Base-by-base conservation (phyloP, 2,888 invertebrate species). In the Pteria penguin region DNA sequence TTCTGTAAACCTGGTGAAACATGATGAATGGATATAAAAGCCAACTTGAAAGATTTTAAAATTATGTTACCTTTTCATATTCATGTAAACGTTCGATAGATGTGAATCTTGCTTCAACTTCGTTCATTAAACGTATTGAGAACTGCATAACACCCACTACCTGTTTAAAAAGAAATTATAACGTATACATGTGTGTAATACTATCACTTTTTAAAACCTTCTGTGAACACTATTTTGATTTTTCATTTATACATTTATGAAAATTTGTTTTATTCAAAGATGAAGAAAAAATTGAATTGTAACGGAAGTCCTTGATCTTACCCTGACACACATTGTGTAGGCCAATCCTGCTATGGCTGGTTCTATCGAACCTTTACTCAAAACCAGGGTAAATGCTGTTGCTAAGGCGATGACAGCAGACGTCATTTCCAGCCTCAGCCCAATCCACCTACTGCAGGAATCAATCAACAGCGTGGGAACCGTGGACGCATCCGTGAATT, bases 331-430 rank as follows among this genome's bases (percentile, higher is more conserved):
- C 54, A 69, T 57, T 18, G 72, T 63, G 0, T 95, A 90, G 1
- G 94, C 94, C 70, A 95, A 92, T 27, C 94, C 95, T 18, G 94
- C 94, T 62, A 94, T 92, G 0, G 94, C 93, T 0, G 94, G 93
- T 1, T 80, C 63, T 8, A 87, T 83, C 2, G 77, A 5, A 8
- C 82, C 84, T 66, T 87, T 87, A 0, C 94, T 89, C 8, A 92
- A 83, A 31, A 94, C 92, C 14, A 94, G 92, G 26, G 94, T 89
- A n/a, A 93, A 83, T 3, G 94, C 93, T 4, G 93, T 93, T 8
- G 92, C 86, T 29, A 93, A 91, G 1, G 93, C 93, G 27, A 93
- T 92, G 57, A 91, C 82, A 1, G 91, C 90, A 1, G 91, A 91
- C 62, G 91, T 73, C 1, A 93, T 81, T 76, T 92, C 92, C 29